Evolutionary conservation across 2,888 invertebrate genomes (phyloP).

Genomic region (Marasmarcha lunaedactyla): DNA sequence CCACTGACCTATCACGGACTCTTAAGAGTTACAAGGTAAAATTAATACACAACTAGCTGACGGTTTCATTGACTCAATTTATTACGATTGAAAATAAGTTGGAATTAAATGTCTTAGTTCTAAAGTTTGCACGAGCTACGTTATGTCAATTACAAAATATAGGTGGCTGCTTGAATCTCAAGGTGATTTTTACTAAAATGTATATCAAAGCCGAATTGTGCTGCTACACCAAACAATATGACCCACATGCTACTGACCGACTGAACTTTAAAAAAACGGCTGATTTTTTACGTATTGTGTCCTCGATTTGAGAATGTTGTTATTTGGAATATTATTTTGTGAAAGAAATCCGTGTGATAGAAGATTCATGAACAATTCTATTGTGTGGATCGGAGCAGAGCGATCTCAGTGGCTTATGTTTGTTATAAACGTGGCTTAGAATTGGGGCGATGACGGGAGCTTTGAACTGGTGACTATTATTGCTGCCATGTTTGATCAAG

Average conservation of each 20-base stretch:
- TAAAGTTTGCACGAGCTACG: too few species aligned
- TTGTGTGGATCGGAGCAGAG: conserved; percentile 16
- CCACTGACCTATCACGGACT: conserved; percentile 1
- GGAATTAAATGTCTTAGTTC: too few species aligned
- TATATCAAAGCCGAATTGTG: too few species aligned
- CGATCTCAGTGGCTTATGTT: too few species aligned
- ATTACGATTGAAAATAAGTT: not conserved
- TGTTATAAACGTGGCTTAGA: too few species aligned
- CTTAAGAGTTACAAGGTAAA: not conserved
- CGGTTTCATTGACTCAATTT: not conserved
- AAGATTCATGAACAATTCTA: conserved; percentile 46
- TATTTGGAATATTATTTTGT: conserved; percentile 3
- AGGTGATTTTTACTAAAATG: too few species aligned
- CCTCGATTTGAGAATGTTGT: not conserved
- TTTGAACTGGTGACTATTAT: too few species aligned
- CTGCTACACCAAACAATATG: not conserved
- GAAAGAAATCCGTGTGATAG: conserved; percentile 18
- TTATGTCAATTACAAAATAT: too few species aligned
- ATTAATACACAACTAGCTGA: not conserved
- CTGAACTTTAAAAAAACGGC: not conserved
- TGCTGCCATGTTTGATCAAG: too few species aligned
- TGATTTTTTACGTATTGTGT: not conserved
- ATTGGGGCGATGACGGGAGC: too few species aligned
- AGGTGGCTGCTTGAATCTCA: too few species aligned
- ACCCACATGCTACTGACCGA: not conserved